Evolutionary conservation across 2,113 vertebrate species (phyloP).

Genomic region (Scatophagus argus): DNA sequence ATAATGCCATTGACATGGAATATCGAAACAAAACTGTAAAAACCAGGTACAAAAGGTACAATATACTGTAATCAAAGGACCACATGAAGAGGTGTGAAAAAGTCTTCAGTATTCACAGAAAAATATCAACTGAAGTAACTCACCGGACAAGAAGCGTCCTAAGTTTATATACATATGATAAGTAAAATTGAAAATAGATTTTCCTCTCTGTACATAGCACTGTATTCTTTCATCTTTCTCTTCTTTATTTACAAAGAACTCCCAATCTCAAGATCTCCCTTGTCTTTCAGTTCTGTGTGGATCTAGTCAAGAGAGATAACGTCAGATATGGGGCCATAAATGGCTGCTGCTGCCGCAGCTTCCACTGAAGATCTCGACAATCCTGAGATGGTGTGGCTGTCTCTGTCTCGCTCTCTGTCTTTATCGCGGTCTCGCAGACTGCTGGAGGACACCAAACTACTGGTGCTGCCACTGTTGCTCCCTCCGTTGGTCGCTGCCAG

Average conservation of each 20-base stretch:
- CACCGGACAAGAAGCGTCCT: constrained; percentile 93
- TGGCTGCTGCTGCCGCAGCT: constrained; percentile 88
- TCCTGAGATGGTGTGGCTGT: constrained; percentile 87
- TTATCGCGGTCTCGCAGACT: constrained; percentile 93
- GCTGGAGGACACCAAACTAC: constrained; percentile 95
- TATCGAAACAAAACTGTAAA: constrained; percentile 83
- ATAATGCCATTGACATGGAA: constrained; percentile 88
- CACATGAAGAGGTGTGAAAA: constrained; percentile 88
- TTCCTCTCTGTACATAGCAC: constrained; percentile 99
- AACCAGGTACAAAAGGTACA: constrained; percentile 88
- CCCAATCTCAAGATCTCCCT: constrained; percentile 53
- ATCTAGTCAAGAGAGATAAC: constrained; percentile 97
- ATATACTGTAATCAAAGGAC: constrained; percentile 87
- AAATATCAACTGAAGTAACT: constrained; percentile 93
- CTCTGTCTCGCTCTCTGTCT: constrained; percentile 82
- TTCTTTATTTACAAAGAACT: constrained; percentile 83
- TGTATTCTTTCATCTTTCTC: constrained; percentile 80
- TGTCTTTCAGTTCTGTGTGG: constrained; percentile 73
- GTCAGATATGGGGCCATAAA: constrained; percentile 97
- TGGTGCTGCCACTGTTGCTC: constrained; percentile 95
- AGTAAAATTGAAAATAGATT: constrained; percentile 99
- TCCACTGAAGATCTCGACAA: constrained; percentile 88
- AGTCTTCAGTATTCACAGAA: constrained; percentile 93
- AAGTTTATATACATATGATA: constrained; percentile 99
- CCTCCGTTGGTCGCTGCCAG: constrained; percentile 88